Base-by-base conservation (phyloP, 2,797 vertebrate genomes). In the Melanotaenia boesemani region DNA sequence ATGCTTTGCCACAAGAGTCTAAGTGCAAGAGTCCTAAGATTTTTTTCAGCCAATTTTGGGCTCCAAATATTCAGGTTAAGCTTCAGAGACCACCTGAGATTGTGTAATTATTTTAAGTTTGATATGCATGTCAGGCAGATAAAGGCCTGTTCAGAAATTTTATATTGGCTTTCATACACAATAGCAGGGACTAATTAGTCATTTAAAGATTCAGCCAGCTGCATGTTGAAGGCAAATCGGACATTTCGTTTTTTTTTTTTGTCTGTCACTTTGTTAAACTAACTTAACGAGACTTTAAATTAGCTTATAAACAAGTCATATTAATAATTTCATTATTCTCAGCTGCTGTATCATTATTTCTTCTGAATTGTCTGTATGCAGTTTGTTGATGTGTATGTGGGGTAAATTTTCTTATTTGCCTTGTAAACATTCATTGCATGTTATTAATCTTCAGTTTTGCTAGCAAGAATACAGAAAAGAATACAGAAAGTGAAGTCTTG, bases 81-180 rank as follows among this genome's bases (percentile, higher is more conserved):
- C 68, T 72, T 16, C 50, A 4, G 79, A 72, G 62, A 56, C 46
- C 61, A 79, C 80, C 70, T 76, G 10, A 50, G 55, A 58, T 66
- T 9, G 37, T 64, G 56, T 85, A 80, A 84, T 86, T 82, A 84
- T 70, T 77, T 74, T 59, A 68, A 75, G 62, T 82, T 54, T 75
- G n/a, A 56, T 76, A 60, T 50, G 73, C 77, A 68, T 76, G 76
- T 80, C 76, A 79, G 74, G 73, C 67, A 63, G 76, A 74, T 86
- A 61, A 66, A 80, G 70, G 60, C 75, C 54, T 63, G 58, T 73
- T 72, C 64, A 79, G 55, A 18, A 75, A 26, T 63, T 60, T 61
- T 18, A 34, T 32, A 32, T 32, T 32, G 32, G 39, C 67, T 61
- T 67, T 26, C 46, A 70, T 46, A 56, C 26, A 54, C 39, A 18